Conservation (phyloP, 2,113 vertebrate species). For the Chlorodrepanis virens region DNA sequence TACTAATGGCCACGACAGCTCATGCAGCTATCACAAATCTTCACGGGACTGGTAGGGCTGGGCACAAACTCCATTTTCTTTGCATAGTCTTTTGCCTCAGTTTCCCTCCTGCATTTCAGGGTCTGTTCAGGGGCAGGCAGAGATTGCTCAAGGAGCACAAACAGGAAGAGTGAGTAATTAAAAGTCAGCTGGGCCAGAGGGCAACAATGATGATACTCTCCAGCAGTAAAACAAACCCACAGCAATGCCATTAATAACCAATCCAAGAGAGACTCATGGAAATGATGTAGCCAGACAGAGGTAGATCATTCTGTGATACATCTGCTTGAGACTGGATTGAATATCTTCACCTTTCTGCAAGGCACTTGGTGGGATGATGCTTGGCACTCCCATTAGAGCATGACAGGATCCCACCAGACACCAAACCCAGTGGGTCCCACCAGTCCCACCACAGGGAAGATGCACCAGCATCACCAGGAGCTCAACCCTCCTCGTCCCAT, state of each 20-base stretch:
- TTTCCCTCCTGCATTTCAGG: neutral
- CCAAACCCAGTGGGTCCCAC: neutral
- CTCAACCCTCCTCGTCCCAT: accelerated
- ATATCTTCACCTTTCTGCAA: neutral
- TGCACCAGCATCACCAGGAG: neutral
- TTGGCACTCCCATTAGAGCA: neutral
- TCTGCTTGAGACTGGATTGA: neutral
- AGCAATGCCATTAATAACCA: neutral
- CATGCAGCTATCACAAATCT: neutral
- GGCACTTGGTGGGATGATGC: neutral
- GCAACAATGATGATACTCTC: neutral
- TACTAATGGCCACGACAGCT: neutral
- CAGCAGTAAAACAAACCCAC: neutral
- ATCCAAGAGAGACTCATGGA: neutral
- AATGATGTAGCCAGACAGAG: neutral
- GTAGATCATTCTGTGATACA: accelerated
- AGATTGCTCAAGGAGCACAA: neutral
- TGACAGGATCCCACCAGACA: neutral
- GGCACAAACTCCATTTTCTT: neutral
- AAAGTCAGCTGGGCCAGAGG: neutral
- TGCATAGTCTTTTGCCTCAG: neutral
- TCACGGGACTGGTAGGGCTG: accelerated
- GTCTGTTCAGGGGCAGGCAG: neutral
- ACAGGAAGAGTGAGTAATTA: neutral
- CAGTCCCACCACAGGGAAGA: neutral